Base-by-base conservation (phyloP, 2,888 invertebrate species). In the Cephus sareptanus region DNA sequence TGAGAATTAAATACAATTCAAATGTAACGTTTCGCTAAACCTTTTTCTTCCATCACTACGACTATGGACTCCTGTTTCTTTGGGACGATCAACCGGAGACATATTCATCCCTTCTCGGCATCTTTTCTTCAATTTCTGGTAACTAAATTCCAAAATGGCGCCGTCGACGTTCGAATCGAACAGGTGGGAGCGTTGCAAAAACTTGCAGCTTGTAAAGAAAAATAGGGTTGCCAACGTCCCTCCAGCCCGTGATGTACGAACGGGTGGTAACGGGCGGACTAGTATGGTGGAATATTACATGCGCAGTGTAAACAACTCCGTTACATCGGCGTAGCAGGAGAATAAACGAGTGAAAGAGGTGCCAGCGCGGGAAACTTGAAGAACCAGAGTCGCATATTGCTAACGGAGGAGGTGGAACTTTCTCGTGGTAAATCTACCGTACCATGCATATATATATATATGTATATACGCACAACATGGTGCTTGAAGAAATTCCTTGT, bases 301-400 rank as follows among this genome's bases (percentile, higher is more conserved):
- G 91, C 91, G 91, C 91, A 91, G 90, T 91, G 91, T 91, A 91
- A 91, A 91, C 91, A 91, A 91, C 91, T 91, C 91, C 89, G 90
- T 91, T 91, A 91, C 91, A 91, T 89, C 90, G 86, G 84, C 79
- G 81, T 88, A 91, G 84, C 89, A 90, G 91, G 91, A 86, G 88
- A 88, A 84, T 87, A 91, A 88, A 83, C 83, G 79, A n/a, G 74
- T 56, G 78, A 76, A 90, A 82, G 90, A 91, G 91, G 89, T 89
- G 80, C 80, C 83, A 86, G 87, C 89, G 90, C 90, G 90, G 90
- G 90, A 91, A 90, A 90, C 89, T 84, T 81, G 82, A 82, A 81
- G 84, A 90, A 90, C 86, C 90, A 90, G 90, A 90, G 90, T 83
- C 89, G 84, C 89, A 90, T 90, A 88, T 89, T 84, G 87, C 84